Evolutionary conservation across 2,888 invertebrate genomes (phyloP).

Genomic region (Epinotia nisella): DNA sequence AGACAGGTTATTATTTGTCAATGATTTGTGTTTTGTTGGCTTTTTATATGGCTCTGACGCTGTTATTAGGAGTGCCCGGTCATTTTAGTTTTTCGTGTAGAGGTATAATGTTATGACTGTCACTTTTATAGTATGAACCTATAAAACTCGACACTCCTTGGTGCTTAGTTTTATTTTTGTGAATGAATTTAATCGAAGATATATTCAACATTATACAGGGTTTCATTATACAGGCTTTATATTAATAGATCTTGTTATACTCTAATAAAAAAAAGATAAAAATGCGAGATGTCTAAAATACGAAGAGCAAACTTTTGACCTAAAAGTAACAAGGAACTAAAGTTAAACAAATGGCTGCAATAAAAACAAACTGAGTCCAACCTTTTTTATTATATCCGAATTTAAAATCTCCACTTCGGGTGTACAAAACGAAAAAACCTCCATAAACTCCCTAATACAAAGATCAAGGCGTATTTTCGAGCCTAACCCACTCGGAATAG

Average conservation of each 20-base stretch:
- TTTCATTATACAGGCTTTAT: too few species aligned
- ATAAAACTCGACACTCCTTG: too few species aligned
- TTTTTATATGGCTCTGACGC: slow-evolving; percentile 19
- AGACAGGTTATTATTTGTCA: slow-evolving; percentile 44
- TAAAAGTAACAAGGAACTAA: slow-evolving; percentile 4
- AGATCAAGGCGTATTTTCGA: slow-evolving; percentile 44
- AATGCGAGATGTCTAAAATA: background rate
- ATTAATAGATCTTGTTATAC: too few species aligned
- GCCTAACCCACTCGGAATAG: slow-evolving; percentile 40
- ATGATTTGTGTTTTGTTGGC: slow-evolving; percentile 45
- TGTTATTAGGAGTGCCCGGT: slow-evolving; percentile 23
- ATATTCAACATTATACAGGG: too few species aligned
- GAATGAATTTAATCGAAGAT: background rate
- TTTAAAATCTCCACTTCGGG: slow-evolving; percentile 34
- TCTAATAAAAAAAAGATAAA: too few species aligned
- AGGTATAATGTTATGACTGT: background rate
- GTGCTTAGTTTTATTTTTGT: background rate
- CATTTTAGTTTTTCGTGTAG: background rate
- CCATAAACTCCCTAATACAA: slow-evolving; percentile 41
- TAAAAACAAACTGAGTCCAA: slow-evolving; percentile 26
- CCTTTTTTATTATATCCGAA: slow-evolving; percentile 30
- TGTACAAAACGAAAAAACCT: slow-evolving; percentile 15
- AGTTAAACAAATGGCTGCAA: slow-evolving; percentile 1
- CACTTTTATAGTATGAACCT: too few species aligned
- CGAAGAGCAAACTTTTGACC: background rate